phyloP scores from a whole-genome alignment of 1,140 invertebrate genomes.

The Pantala flavescens region DNA sequence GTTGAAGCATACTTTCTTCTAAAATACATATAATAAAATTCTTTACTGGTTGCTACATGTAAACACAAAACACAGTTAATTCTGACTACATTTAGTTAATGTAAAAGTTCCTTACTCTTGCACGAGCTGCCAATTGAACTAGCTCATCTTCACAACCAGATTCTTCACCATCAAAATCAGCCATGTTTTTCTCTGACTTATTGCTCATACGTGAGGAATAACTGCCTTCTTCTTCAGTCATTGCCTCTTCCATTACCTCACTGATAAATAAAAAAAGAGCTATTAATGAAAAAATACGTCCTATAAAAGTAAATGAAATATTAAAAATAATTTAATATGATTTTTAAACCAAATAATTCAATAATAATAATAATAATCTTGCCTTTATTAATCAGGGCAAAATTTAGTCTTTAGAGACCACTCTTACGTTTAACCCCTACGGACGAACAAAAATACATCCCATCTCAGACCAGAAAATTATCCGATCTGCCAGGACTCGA shows the following conservation, averaged over 20 bases:
- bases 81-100: too few relatives aligned
- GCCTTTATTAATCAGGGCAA: too few relatives aligned
- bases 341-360: neutral
- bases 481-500: too few relatives aligned
- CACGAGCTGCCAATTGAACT: conserved; percentile 58
- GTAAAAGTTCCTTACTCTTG: neutral
- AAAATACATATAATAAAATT: too few relatives aligned
- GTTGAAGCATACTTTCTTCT: too few relatives aligned
- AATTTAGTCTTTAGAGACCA: too few relatives aligned
- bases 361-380: too few relatives aligned
- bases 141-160: conserved; percentile 80
- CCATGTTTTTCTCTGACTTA: conserved; percentile 91
- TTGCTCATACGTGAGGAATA: conserved; percentile 81
- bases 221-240: conserved; percentile 62
- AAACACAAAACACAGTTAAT: too few relatives aligned
- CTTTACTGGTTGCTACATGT: too few relatives aligned
- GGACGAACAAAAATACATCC: too few relatives aligned
- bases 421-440: too few relatives aligned
- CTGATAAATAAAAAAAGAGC: conserved; percentile 20
- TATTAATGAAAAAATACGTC: conserved; percentile 22
- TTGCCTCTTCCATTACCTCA: conserved; percentile 45
- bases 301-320: neutral
- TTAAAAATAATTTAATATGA: conserved; percentile 15
- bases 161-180: conserved; percentile 88
- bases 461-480: too few relatives aligned